Percentiles rank a stretch among this genome's conserved stretches.
phyloP scores from a whole-genome alignment of 2,797 vertebrate genomes.

The Microhierax caerulescens region DNA sequence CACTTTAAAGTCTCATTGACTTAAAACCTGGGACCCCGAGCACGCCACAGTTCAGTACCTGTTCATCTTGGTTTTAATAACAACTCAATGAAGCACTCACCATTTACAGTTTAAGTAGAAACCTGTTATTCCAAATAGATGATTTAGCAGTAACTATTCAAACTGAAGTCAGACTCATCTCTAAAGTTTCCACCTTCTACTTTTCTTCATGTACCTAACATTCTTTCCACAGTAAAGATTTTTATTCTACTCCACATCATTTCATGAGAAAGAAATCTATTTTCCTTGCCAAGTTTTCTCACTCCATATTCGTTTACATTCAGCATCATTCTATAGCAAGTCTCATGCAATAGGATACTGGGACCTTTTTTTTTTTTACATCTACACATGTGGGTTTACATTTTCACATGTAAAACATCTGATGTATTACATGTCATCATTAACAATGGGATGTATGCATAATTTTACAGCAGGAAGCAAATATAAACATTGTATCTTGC shows the following conservation, averaged over 20 bases:
- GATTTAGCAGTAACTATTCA: not conserved
- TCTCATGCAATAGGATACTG: not conserved
- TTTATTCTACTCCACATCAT: not conserved
- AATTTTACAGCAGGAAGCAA: not conserved
- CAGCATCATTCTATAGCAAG: not conserved
- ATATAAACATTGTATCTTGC: not conserved
- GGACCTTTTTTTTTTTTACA: not conserved
- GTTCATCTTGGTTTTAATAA: not conserved
- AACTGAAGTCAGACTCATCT: not conserved
- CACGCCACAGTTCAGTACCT: not conserved
- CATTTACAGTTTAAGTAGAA: not conserved
- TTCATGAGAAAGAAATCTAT: not conserved
- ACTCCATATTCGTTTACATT: not conserved
- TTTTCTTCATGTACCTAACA: rapidly evolving
- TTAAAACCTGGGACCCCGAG: not conserved
- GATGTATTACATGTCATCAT: not conserved
- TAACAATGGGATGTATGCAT: not conserved
- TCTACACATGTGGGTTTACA: not conserved
- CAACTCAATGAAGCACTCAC: not conserved
- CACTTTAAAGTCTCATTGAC: not conserved
- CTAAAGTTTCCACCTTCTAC: not conserved
- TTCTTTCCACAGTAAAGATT: not conserved
- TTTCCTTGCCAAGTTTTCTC: not conserved
- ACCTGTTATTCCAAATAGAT: not conserved
- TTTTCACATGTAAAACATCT: not conserved